Evolutionary conservation across 2,113 vertebrate species (phyloP), one percentile per base, ranked within the genome.

Genomic region (Aramus guarauna): DNA sequence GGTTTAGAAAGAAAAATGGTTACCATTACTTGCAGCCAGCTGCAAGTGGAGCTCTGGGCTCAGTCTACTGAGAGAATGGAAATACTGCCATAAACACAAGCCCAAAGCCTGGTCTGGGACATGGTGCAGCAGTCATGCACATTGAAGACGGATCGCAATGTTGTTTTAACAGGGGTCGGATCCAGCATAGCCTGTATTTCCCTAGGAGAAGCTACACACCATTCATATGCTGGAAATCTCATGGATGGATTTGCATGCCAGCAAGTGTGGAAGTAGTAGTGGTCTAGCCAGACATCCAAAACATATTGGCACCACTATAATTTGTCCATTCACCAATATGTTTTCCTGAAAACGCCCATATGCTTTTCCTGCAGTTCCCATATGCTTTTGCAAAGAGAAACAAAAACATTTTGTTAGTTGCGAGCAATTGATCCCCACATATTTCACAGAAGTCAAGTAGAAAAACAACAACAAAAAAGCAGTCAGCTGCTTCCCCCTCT

Each of bases 321-420:
- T 98, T 97, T 97, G 98, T 98, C 98, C 98, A 98, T 98, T 98
- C 97, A 97, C 97, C 98, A 98, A 98, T 97, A 98, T 98, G 98
- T 97, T 98, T 98, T 97, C 95, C 64, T 76, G 97, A 97, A 98
- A 98, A 96, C 19, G 72, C 94, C 98, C 98, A 98, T 98, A 98
- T 98, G 98, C 97, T 98, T 98, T 97, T 97, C 97, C 96, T 92
- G 95, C 86, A 92, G 97, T 86, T 98, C 97, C 98, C 98, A 98
- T 98, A 98, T 98, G 98, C 96, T 98, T 98, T 98, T 94, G 68
- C 97, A 93, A 96, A 94, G 87, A 96, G 98, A 98, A 97, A 97
- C 95, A 97, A 98, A 98, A 98, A 98, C 98, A 98, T 98, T 98
- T 97, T 97, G 97, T 98, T 98, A 98, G 97, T 98, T 92, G 96